A percentile compares a stretch with the other conserved stretches of the same genome.
Conservation (phyloP, 2,888 invertebrate genomes). For the Scelioninae gen. 1 region DNA sequence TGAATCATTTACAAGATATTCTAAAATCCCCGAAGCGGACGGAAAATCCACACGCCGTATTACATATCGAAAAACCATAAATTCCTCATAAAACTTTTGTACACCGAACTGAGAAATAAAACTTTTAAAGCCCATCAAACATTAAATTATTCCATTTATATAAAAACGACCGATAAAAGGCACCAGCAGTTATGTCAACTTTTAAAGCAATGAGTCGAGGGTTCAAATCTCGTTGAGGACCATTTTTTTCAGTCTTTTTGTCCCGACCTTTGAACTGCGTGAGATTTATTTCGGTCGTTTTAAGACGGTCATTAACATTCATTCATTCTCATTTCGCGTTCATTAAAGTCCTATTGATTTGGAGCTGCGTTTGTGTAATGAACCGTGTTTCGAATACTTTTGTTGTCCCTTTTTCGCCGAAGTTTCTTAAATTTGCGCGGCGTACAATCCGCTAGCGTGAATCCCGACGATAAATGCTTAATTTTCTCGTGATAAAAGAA, state of each 20-base stretch:
- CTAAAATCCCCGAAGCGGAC: no score
- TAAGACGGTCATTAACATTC: constrained; percentile 51
- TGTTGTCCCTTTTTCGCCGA: constrained; percentile 1
- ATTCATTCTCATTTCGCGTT: constrained; percentile 51
- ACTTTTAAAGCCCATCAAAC: constrained; percentile 15
- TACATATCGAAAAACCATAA: constrained; percentile 25
- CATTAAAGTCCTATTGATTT: constrained; percentile 55
- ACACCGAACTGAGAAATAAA: constrained; percentile 4
- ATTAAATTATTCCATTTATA: constrained; percentile 16
- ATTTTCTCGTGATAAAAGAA: constrained; percentile 44
- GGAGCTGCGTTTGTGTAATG: constrained; percentile 51
- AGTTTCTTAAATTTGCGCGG: constrained; percentile 31
- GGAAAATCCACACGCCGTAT: constrained; percentile 9
- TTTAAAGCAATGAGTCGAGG: not conserved
- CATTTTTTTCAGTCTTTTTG: not conserved
- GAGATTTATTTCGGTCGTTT: constrained; percentile 31
- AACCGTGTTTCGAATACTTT: constrained; percentile 52
- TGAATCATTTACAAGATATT: no score
- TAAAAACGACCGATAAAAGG: not conserved
- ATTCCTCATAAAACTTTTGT: not conserved
- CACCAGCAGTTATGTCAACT: not conserved
- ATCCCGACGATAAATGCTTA: constrained; percentile 50
- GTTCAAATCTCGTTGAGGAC: constrained; percentile 20
- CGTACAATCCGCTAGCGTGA: constrained; percentile 41
- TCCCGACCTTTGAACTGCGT: constrained; percentile 14